Percentiles rank a stretch among this genome's conserved stretches.
These are phyloP conservation scores for Hydrozoanthus gracilis DNA, from an alignment of 92 coral and sea anemone species.

Conservation along the genomic window DNA sequence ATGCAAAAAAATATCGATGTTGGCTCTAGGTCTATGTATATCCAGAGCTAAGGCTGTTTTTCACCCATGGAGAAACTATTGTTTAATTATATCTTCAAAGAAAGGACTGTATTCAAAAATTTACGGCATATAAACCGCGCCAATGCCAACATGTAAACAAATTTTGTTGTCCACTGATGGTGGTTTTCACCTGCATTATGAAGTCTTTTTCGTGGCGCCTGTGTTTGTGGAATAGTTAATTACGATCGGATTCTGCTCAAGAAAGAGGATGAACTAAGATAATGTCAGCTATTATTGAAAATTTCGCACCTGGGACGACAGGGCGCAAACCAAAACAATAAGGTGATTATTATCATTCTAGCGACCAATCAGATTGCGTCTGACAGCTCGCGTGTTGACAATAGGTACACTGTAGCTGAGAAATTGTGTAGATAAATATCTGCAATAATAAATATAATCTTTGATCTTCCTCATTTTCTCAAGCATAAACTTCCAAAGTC, in stretches of 20 bases:
- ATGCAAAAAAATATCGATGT: too few relatives aligned
- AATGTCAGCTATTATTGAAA: constrained; percentile 13
- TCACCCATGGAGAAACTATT: too few relatives aligned
- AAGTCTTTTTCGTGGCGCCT: neutral
- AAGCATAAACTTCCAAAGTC: neutral
- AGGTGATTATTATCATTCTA: neutral
- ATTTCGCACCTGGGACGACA: constrained; percentile 34
- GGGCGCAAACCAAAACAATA: constrained; percentile 13
- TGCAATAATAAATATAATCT: neutral
- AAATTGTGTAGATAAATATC: neutral
- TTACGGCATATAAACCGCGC: neutral
- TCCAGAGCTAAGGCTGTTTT: too few relatives aligned
- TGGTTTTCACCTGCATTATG: constrained; percentile 12
- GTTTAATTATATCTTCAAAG: too few relatives aligned
- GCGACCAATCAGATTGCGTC: constrained; percentile 14
- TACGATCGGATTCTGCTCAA: constrained; percentile 11
- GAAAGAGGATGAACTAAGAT: neutral
- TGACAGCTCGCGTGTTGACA: constrained; percentile 1
- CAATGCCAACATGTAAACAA: neutral
- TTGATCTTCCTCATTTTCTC: neutral
- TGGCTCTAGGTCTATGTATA: too few relatives aligned
- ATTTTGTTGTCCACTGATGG: neutral
- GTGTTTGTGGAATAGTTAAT: constrained; percentile 25
- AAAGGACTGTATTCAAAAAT: too few relatives aligned
- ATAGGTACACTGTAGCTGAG: neutral